These are phyloP conservation scores for Streptopelia turtur DNA, from an alignment of 2,797 vertebrate genomes.

Conservation along the genomic window DNA sequence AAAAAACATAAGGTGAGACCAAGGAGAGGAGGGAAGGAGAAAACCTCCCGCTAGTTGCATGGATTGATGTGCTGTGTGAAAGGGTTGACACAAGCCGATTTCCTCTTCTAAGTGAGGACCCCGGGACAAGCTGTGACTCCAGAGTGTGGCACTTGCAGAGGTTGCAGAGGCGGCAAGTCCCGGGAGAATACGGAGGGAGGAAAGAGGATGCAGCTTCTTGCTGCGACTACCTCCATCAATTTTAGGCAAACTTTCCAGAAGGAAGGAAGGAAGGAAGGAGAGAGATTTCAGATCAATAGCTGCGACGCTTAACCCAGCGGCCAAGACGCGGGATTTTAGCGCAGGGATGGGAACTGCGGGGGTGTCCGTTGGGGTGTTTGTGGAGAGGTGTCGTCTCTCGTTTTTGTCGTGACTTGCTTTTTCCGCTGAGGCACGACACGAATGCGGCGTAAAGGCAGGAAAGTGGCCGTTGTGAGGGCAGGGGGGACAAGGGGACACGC, in stretches of 20 bases:
- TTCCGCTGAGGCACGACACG: not conserved
- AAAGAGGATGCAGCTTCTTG: too few species aligned
- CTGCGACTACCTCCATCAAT: not conserved
- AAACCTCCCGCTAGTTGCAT: fast-evolving
- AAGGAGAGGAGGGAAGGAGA: not conserved
- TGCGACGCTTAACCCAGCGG: not conserved
- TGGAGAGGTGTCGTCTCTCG: not conserved
- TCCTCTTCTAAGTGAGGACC: not conserved
- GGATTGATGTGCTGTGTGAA: not conserved
- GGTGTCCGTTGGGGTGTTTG: not conserved
- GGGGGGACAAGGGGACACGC: too few species aligned
- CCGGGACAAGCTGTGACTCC: not conserved
- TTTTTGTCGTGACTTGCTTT: not conserved
- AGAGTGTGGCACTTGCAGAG: fast-evolving
- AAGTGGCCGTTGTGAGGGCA: not conserved
- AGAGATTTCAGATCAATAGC: not conserved
- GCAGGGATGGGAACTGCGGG: not conserved
- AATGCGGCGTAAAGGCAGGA: not conserved
- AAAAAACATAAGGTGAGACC: not conserved
- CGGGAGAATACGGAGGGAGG: not conserved
- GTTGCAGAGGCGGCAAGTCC: not conserved
- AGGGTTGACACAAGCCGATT: not conserved
- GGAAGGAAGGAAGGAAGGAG: not conserved
- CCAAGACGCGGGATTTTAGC: not conserved
- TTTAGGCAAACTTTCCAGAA: not conserved